A percentile compares a stretch with the other conserved stretches of the same genome.
Conservation (phyloP, 1,140 invertebrate genomes). For the Akabosia matsudoensis region DNA sequence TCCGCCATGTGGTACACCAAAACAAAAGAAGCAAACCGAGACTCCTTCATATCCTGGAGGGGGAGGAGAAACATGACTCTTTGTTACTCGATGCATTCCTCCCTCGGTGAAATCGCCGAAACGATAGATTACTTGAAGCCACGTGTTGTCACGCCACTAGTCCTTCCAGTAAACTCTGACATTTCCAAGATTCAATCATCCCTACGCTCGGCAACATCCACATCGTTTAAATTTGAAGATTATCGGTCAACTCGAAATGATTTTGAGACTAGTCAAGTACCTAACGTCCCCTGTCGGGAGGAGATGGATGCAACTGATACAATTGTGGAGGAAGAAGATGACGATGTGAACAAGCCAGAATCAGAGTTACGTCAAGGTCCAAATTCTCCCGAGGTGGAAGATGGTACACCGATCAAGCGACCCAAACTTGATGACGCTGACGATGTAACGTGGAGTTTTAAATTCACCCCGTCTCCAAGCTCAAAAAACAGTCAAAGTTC, state of each 20-base stretch:
- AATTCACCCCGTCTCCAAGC: neutral
- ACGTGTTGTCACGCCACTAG: slow-evolving; percentile 56
- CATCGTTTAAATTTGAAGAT: neutral
- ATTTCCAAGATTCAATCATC: neutral
- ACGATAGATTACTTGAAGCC: slow-evolving; percentile 59
- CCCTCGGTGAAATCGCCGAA: slow-evolving; percentile 57
- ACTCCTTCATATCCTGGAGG: neutral
- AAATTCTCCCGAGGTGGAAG: neutral
- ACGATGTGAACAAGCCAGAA: neutral
- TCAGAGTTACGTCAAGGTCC: neutral
- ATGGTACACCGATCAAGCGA: neutral
- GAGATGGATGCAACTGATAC: neutral
- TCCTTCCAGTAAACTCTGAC: slow-evolving; percentile 48
- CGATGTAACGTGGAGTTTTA: neutral
- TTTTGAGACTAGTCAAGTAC: neutral
- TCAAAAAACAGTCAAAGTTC: slow-evolving; percentile 1
- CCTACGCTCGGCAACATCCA: neutral
- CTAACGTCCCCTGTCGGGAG: neutral
- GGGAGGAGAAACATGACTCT: slow-evolving; percentile 49
- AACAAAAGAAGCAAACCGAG: neutral
- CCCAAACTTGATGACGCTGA: neutral
- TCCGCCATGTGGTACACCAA: slow-evolving; percentile 35
- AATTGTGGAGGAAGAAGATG: neutral
- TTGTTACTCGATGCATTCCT: slow-evolving; percentile 66
- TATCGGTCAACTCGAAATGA: neutral